Conservation (phyloP, 2,888 invertebrate genomes). For the Drosophila quasianomalipes region DNA sequence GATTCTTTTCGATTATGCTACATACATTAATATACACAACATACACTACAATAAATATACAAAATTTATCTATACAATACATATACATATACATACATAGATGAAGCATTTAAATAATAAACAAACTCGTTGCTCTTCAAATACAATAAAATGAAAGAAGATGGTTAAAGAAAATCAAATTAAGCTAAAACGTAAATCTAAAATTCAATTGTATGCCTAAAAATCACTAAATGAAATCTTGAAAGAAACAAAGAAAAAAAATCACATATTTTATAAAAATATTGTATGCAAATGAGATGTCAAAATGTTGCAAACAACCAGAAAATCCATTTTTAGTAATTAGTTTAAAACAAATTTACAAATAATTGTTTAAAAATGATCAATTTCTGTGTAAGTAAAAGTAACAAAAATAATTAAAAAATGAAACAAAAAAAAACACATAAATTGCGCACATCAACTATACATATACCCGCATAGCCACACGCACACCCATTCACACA, state of each 20-base stretch:
- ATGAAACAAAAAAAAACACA: constrained; percentile 35
- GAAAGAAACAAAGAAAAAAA: constrained; percentile 60
- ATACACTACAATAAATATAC: constrained; percentile 43
- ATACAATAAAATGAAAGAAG: constrained; percentile 24
- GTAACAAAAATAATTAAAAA: constrained; percentile 51
- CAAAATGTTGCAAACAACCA: constrained; percentile 80
- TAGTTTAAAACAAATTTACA: constrained; percentile 81
- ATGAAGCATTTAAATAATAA: constrained; percentile 34
- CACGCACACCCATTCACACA: constrained; percentile 8
- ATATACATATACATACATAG: constrained; percentile 44
- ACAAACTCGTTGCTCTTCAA: constrained; percentile 59
- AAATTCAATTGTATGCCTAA: constrained; percentile 75
- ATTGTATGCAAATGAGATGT: constrained; percentile 79
- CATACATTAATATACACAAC: constrained; percentile 31
- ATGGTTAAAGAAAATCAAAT: constrained; percentile 60
- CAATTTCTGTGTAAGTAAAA: constrained; percentile 69
- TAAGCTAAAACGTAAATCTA: constrained; percentile 65
- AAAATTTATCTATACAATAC: constrained; percentile 58
- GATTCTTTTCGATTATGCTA: constrained; percentile 53
- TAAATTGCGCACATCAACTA: constrained; percentile 34
- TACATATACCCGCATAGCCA: constrained; percentile 15
- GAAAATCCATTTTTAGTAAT: constrained; percentile 78
- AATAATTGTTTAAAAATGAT: constrained; percentile 75
- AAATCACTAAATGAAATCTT: constrained; percentile 53
- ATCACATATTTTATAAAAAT: constrained; percentile 81